A percentile compares a stretch with the other conserved stretches of the same genome.
Conservation (phyloP, 2,797 vertebrate genomes). For the Sciurus vulgaris region DNA sequence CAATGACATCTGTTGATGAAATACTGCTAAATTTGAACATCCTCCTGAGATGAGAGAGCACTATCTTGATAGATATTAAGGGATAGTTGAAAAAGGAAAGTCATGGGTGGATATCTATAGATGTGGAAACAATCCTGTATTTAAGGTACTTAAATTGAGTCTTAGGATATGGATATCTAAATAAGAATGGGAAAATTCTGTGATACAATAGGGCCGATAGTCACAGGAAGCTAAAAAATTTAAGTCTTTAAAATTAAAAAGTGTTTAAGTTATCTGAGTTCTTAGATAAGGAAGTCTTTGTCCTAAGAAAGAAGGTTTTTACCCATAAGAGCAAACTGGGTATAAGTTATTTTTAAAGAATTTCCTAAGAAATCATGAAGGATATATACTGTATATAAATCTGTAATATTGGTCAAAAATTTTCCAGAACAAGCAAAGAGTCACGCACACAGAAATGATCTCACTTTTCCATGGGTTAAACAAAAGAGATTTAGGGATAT, state of each 20-base stretch:
- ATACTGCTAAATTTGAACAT: neutral
- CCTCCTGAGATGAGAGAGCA: neutral
- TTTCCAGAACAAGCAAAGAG: neutral
- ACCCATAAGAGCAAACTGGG: neutral
- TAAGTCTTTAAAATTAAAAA: neutral
- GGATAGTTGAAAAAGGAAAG: neutral
- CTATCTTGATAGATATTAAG: neutral
- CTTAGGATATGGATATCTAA: neutral
- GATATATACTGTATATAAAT: neutral
- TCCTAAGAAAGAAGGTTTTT: neutral
- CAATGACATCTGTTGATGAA: neutral
- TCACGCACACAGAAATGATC: neutral
- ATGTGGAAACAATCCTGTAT: neutral
- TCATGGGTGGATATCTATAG: neutral
- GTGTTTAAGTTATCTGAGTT: neutral
- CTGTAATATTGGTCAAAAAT: neutral
- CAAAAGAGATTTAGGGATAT: neutral
- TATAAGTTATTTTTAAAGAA: neutral
- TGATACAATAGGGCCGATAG: neutral
- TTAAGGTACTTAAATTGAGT: neutral
- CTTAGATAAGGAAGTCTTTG: neutral
- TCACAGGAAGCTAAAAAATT: neutral
- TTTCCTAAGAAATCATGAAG: neutral
- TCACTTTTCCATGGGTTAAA: neutral
- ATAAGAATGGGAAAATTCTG: neutral